Percentiles rank a stretch among this genome's conserved stretches.
phyloP scores from a whole-genome alignment of 2,113 vertebrate genomes.

The Rhynchomys soricoides region DNA sequence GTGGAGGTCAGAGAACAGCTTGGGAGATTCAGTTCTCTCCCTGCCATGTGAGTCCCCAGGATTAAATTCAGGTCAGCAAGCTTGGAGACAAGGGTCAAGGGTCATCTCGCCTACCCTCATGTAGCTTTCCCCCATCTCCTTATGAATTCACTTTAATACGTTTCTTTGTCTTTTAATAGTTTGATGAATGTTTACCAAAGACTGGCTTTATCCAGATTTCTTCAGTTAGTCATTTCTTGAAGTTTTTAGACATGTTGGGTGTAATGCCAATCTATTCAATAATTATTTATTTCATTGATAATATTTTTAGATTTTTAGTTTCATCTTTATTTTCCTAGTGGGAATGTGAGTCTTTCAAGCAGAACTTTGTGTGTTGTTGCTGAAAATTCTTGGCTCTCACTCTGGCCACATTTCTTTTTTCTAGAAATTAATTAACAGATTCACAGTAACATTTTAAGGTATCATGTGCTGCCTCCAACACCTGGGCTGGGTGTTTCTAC shows the following conservation, averaged over 20 bases:
- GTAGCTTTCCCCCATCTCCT: neutral
- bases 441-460: neutral
- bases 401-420: neutral
- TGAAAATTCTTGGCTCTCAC: neutral
- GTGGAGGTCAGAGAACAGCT: neutral
- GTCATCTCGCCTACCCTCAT: neutral
- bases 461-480: neutral
- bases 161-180: neutral
- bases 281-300: neutral
- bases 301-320: neutral
- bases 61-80: neutral
- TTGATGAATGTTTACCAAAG: neutral
- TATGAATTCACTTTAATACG: neutral
- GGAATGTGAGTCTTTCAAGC: neutral
- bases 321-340: neutral
- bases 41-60: neutral
- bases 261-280: neutral
- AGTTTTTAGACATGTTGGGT: neutral
- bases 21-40: neutral
- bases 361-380: neutral
- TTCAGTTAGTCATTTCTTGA: neutral
- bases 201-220: neutral
- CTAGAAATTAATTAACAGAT: neutral
- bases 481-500: too few relatives aligned
- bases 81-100: neutral